Base-by-base conservation (phyloP, 2,888 invertebrate genomes). In the Phaedon cochleariae region DNA sequence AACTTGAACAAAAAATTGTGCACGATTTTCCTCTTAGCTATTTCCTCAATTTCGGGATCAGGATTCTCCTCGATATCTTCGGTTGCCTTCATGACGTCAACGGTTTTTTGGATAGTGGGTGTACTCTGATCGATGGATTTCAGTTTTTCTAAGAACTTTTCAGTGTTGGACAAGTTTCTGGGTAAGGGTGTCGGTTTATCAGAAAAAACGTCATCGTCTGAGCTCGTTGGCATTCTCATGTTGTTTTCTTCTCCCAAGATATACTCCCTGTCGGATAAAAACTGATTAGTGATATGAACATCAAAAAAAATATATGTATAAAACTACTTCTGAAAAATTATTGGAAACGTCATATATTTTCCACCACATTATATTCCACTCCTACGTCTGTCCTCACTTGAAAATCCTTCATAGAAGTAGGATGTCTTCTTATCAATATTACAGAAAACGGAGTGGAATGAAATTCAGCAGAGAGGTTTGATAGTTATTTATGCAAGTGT, bases 1-100 rank as follows among this genome's bases (percentile, higher is more conserved):
- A 81, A 76, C 65, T 76, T 70, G 5, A 76, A 79, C 46, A 82
- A 66, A 22, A 73, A 54, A 34, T 70, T 64, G 22, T 72, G 71
- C 9, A 75, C 76, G 6, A 74, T 70, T 62, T 71, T 71, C 22
- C 68, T 73, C 49, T 62, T 74, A 0, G 70, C 69, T 18, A 76
- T 53, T 62, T 75, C 76, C 22, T 70, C 68, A 2, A 76, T 69
- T 21, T 72, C 74, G 0, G 64, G 65, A 58, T 65, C 59, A 18
- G 63, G 58, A n/a, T 64, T 62, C 0, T 54, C 55, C 37, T 55
- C 54, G 15, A 29, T 58, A n/a, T n/a, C n/a, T n/a, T n/a, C n/a
- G n/a, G n/a, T n/a, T n/a, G 12, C 45, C 15, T 17, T 10, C 15
- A 5, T 64, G 17, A 5, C 15, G 7, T 15, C 17, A 1, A 20